Conservation (phyloP, 2,888 invertebrate species). For the Lamellibrachia satsuma region DNA sequence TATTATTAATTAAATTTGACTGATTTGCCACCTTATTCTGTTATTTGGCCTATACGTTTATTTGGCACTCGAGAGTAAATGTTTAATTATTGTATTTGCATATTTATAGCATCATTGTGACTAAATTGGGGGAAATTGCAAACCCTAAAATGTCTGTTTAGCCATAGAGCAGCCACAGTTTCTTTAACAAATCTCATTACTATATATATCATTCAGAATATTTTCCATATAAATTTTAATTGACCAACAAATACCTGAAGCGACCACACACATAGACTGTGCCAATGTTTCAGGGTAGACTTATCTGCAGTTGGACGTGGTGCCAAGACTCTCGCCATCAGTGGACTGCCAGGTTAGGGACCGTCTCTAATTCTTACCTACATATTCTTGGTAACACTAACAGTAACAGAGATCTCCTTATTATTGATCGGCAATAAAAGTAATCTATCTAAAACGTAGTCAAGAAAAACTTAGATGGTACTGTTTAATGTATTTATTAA, state of each 20-base stretch:
- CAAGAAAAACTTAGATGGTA: background rate
- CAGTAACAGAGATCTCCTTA: background rate
- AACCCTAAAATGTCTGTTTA: too few species aligned
- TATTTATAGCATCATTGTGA: too few species aligned
- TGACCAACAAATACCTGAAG: background rate
- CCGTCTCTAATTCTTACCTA: background rate
- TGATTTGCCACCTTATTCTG: too few species aligned
- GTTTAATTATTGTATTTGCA: too few species aligned
- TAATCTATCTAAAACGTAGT: background rate
- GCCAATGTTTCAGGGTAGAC: conserved; percentile 27
- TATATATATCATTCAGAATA: background rate
- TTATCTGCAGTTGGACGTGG: conserved; percentile 21
- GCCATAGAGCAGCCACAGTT: too few species aligned
- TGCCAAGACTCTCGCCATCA: conserved; percentile 23
- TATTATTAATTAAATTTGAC: too few species aligned
- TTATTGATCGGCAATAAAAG: background rate
- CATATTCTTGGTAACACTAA: background rate
- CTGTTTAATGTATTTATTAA: background rate
- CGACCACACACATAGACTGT: background rate
- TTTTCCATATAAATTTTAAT: background rate
- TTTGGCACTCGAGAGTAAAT: too few species aligned
- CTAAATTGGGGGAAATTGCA: too few species aligned
- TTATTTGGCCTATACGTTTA: too few species aligned
- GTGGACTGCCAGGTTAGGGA: conserved; percentile 29
- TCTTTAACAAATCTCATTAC: background rate